Conservation (phyloP, 2,113 vertebrate species). For the Bubo bubo region DNA sequence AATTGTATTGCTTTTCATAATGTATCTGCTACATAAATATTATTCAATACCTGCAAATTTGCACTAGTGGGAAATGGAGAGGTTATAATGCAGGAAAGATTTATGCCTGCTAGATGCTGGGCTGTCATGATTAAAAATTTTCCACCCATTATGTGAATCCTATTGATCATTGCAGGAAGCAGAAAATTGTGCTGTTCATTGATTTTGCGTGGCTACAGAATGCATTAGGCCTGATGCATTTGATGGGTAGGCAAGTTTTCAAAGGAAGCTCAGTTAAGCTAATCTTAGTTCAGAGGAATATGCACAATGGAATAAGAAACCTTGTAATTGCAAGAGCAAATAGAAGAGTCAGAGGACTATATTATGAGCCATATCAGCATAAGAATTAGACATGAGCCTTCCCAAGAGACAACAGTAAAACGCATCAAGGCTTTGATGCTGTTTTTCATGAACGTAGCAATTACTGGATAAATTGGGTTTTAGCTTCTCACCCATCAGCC, state of each 20-base stretch:
- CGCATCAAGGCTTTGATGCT: constrained; percentile 64
- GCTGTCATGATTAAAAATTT: constrained; percentile 79
- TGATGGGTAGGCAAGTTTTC: constrained; percentile 77
- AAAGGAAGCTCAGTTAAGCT: constrained; percentile 76
- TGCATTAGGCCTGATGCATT: constrained; percentile 76
- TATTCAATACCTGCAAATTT: constrained; percentile 60
- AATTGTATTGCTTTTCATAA: constrained; percentile 69
- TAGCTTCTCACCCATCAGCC: constrained; percentile 75
- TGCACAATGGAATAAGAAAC: constrained; percentile 74
- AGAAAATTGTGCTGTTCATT: constrained; percentile 78
- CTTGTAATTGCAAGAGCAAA: constrained; percentile 77
- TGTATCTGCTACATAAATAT: constrained; percentile 61
- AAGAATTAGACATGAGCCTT: constrained; percentile 72
- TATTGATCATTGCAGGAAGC: constrained; percentile 81
- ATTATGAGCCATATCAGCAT: constrained; percentile 75
- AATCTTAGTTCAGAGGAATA: constrained; percentile 77
- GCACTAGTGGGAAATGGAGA: constrained; percentile 63
- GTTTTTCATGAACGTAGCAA: constrained; percentile 75
- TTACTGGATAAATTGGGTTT: constrained; percentile 77
- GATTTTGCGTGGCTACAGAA: constrained; percentile 77
- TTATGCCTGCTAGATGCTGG: constrained; percentile 70
- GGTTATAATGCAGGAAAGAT: constrained; percentile 68
- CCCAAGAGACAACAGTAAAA: constrained; percentile 71
- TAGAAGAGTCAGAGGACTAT: constrained; percentile 73
- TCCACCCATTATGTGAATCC: constrained; percentile 76